phyloP scores from a whole-genome alignment of 2,113 vertebrate species.

The Myiozetetes cayanensis region DNA sequence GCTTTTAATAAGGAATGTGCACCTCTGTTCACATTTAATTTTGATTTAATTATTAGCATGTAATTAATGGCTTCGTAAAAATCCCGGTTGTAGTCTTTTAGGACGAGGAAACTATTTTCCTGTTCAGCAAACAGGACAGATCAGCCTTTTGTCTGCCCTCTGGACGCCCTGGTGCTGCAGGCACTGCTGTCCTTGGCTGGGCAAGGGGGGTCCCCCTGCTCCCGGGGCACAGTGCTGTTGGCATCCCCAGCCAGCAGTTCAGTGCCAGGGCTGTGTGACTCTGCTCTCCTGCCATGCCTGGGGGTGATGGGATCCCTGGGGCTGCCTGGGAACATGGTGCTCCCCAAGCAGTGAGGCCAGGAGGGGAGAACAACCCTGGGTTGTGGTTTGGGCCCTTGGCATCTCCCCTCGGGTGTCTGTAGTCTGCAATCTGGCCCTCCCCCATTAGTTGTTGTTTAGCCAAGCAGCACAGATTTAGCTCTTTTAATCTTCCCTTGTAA shows the following conservation, averaged over 20 bases:
- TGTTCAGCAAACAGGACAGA: background rate
- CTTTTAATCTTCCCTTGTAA: conserved; percentile 63
- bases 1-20: conserved; percentile 76
- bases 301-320: background rate
- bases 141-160: background rate
- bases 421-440: background rate
- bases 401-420: background rate
- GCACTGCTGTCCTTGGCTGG: too few relatives aligned
- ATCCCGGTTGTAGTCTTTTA: conserved; percentile 51
- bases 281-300: fast-evolving
- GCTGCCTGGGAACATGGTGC: fast-evolving
- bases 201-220: background rate
- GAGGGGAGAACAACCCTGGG: background rate
- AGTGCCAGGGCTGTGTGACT: background rate
- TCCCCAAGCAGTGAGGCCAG: fast-evolving
- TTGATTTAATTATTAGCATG: conserved; percentile 79
- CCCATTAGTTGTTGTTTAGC: conserved; percentile 51
- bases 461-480: conserved; percentile 62
- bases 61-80: conserved; percentile 72
- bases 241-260: background rate
- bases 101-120: conserved; percentile 18
- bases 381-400: background rate
- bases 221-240: fast-evolving
- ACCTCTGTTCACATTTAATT: conserved; percentile 77
- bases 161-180: background rate